Evolutionary conservation across 2,888 invertebrate genomes (phyloP).

Genomic region (Zaprionus obscuricornis): DNA sequence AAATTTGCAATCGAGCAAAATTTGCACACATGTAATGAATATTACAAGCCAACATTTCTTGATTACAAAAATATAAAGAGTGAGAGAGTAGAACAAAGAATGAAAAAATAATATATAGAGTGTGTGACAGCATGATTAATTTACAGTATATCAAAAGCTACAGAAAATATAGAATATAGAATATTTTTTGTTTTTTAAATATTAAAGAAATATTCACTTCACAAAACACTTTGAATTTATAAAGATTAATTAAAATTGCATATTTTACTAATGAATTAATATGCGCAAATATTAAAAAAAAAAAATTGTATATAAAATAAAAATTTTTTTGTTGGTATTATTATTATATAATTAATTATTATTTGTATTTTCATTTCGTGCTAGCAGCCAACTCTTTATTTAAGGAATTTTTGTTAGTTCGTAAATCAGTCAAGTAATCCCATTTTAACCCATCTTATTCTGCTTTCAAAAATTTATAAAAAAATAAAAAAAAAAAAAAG

Average conservation of each 20-base stretch:
- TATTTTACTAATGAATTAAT: too few relatives aligned
- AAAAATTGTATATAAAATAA: not conserved
- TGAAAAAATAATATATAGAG: not conserved
- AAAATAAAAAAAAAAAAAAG: constrained; percentile 9
- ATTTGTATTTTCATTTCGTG: too few relatives aligned
- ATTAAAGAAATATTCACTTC: too few relatives aligned
- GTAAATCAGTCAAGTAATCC: constrained; percentile 53
- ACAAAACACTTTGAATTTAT: too few relatives aligned
- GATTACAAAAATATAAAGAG: constrained; percentile 14
- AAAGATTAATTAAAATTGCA: not conserved
- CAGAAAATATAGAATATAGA: too few relatives aligned
- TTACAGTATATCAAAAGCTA: too few relatives aligned
- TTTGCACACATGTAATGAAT: constrained; percentile 76
- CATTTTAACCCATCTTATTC: not conserved
- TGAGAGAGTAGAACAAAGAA: constrained; percentile 3
- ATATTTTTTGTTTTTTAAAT: too few relatives aligned
- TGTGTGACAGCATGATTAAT: constrained; percentile 19
- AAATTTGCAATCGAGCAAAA: constrained; percentile 58
- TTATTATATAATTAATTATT: not conserved
- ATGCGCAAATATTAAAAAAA: not conserved
- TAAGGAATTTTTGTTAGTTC: constrained; percentile 30
- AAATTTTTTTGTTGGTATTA: not conserved
- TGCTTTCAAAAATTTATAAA: constrained; percentile 10
- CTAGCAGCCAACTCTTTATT: too few relatives aligned
- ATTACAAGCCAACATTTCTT: constrained; percentile 48